Conservation (phyloP, 2,797 vertebrate genomes). For the Eremophila alpestris region DNA sequence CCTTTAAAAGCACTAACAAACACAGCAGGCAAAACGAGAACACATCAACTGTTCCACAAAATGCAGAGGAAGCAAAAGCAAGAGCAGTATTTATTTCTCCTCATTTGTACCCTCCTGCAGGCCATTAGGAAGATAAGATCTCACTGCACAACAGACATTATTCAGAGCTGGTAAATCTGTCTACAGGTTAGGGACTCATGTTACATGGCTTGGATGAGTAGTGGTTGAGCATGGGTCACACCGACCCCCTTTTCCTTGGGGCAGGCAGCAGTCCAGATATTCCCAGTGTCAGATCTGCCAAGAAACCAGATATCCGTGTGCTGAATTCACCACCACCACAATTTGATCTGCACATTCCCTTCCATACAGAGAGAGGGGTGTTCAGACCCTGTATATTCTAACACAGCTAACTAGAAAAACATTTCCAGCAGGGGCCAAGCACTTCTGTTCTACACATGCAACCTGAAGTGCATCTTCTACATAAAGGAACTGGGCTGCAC, state of each 20-base stretch:
- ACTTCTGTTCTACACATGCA: not conserved
- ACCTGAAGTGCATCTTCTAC: not conserved
- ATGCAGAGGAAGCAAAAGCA: conserved; percentile 24
- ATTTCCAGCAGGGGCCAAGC: not conserved
- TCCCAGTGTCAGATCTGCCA: conserved; percentile 34
- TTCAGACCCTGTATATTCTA: not conserved
- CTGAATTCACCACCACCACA: conserved; percentile 48
- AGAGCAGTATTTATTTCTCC: conserved; percentile 55
- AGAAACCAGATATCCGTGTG: conserved; percentile 60
- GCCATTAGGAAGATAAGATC: conserved; percentile 69
- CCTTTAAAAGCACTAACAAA: not conserved
- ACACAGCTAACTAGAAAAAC: not conserved
- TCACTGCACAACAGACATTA: conserved; percentile 65
- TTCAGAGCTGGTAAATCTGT: conserved; percentile 72
- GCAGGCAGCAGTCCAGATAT: conserved; percentile 61
- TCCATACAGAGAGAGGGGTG: not conserved
- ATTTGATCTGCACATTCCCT: conserved; percentile 30
- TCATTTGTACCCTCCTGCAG: conserved; percentile 41
- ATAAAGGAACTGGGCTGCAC: not conserved
- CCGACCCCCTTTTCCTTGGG: conserved; percentile 54
- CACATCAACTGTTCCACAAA: not conserved
- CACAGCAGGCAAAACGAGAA: not conserved
- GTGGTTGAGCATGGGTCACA: conserved; percentile 43
- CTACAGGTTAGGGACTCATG: conserved; percentile 50
- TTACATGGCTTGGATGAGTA: conserved; percentile 39